phyloP scores from a whole-genome alignment of 2,797 vertebrate genomes.

The Catostomus latipinnis region DNA sequence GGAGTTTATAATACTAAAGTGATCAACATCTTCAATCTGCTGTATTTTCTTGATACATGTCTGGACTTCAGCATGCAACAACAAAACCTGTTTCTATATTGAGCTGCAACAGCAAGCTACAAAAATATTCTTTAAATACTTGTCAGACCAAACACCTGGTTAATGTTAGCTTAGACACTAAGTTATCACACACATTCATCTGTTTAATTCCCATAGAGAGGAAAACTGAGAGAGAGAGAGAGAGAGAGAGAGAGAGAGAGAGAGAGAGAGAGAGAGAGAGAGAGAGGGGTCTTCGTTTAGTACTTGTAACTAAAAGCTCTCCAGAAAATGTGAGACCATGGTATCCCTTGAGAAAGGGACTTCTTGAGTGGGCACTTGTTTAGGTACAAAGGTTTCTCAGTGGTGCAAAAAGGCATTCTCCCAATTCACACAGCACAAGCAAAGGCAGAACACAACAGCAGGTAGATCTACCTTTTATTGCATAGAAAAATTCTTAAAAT shows the following conservation, averaged over 20 bases:
- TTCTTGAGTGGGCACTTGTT: not conserved
- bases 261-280: no score
- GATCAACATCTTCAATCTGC: no score
- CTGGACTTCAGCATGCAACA: no score
- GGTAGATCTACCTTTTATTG: slow-evolving; percentile 32
- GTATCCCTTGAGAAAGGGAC: not conserved
- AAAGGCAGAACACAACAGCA: slow-evolving; percentile 17
- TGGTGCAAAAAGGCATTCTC: not conserved
- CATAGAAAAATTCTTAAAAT: not conserved
- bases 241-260: no score
- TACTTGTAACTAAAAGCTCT: not conserved
- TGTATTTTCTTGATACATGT: no score
- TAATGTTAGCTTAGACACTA: no score
- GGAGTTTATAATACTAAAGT: no score
- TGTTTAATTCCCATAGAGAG: no score
- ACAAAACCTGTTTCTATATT: not conserved
- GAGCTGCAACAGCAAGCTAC: not conserved
- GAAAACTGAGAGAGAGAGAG: no score
- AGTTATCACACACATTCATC: no score
- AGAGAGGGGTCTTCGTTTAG: no score
- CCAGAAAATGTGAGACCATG: slow-evolving; percentile 23
- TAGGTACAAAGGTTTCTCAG: slow-evolving; percentile 14
- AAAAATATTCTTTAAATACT: slow-evolving; percentile 9
- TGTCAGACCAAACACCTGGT: no score
- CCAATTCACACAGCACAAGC: not conserved